phyloP scores from a whole-genome alignment of 2,888 invertebrate genomes.

The Elegia similella region DNA sequence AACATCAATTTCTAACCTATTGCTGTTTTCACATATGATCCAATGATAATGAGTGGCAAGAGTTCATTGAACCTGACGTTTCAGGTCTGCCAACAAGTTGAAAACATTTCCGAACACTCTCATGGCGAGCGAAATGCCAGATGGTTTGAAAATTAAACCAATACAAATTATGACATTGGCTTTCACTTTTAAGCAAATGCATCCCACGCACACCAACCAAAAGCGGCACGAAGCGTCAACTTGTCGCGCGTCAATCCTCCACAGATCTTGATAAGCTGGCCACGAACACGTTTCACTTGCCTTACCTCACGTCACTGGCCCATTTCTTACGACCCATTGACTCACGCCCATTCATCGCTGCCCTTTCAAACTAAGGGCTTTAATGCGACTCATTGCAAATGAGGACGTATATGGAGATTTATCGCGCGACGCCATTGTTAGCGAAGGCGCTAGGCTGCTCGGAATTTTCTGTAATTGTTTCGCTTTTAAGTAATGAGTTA shows the following conservation, averaged over 20 bases:
- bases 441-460: slow-evolving; percentile 23
- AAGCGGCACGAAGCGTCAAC: slow-evolving; percentile 28
- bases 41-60: no score
- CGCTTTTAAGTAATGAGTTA: slow-evolving; percentile 12
- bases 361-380: slow-evolving; percentile 72
- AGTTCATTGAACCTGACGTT: no score
- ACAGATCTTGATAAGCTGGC: slow-evolving; percentile 51
- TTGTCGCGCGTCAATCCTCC: slow-evolving; percentile 36
- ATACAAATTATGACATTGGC: neutral
- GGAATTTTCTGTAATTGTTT: slow-evolving; percentile 19
- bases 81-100: no score
- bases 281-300: slow-evolving; percentile 59
- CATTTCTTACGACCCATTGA: slow-evolving; percentile 79
- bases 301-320: slow-evolving; percentile 66
- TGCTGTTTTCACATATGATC: no score
- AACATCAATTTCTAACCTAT: no score
- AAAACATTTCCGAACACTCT: no score
- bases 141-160: slow-evolving; percentile 1
- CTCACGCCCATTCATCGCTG: slow-evolving; percentile 71
- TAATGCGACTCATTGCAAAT: slow-evolving; percentile 65
- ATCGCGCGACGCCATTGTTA: slow-evolving; percentile 43
- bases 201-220: slow-evolving; percentile 14
- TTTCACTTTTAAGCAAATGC: neutral
- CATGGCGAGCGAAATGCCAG: neutral
- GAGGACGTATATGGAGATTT: slow-evolving; percentile 59